Evolutionary conservation across 2,888 invertebrate genomes (phyloP).

Genomic region (Hypselothyrea guttata): DNA sequence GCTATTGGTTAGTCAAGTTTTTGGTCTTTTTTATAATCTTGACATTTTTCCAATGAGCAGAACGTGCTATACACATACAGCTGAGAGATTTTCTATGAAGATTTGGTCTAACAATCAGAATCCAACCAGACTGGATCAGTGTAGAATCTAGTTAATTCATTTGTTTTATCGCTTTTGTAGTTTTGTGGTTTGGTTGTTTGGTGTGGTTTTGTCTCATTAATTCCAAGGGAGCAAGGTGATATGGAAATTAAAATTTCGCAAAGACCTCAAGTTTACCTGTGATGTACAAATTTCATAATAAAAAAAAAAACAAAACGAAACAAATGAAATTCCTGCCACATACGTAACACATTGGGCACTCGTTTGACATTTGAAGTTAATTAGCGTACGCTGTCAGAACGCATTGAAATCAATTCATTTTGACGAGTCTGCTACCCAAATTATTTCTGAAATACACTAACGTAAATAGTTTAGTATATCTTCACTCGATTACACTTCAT

Average conservation of each 20-base stretch:
- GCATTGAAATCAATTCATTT: slow-evolving; percentile 22
- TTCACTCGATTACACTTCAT: too few species aligned
- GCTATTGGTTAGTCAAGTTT: slow-evolving; percentile 11
- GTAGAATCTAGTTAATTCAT: slow-evolving; percentile 53
- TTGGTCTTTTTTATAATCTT: slow-evolving; percentile 53
- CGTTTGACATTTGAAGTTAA: slow-evolving; percentile 49
- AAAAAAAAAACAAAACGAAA: too few species aligned
- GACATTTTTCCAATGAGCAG: slow-evolving; percentile 60
- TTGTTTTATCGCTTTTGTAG: slow-evolving; percentile 38
- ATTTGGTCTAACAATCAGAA: slow-evolving; percentile 29
- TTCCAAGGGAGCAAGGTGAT: not conserved
- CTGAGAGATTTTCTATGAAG: slow-evolving; percentile 15
- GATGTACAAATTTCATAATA: too few species aligned
- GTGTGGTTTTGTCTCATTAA: too few species aligned
- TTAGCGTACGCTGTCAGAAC: slow-evolving; percentile 35
- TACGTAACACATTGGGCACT: not conserved
- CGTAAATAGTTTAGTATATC: too few species aligned
- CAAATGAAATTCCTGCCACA: too few species aligned
- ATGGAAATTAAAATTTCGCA: slow-evolving; percentile 14
- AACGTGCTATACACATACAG: slow-evolving; percentile 56
- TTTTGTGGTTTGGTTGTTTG: too few species aligned
- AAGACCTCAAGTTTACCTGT: too few species aligned
- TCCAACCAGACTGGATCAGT: slow-evolving; percentile 13
- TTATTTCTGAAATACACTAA: slow-evolving; percentile 8
- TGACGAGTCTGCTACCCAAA: slow-evolving; percentile 27